phyloP scores from a whole-genome alignment of 2,888 invertebrate species.

The Ophion slaviceki region DNA sequence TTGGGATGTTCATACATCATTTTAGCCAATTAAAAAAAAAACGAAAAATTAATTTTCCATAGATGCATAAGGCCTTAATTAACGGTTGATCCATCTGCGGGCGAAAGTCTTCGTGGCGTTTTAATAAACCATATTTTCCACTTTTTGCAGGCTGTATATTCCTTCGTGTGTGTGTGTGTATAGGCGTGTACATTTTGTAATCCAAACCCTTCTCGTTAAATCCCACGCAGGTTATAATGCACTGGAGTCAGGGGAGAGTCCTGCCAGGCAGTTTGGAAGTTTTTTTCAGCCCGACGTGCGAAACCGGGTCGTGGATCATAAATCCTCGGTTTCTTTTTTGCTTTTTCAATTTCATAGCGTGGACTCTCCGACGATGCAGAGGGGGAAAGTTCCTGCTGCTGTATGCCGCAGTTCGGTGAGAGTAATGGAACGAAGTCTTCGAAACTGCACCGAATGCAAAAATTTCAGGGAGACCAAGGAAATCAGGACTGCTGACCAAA shows the following conservation, averaged over 20 bases:
- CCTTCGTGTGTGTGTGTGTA: background rate
- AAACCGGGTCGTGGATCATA: constrained; percentile 47
- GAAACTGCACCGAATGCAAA: constrained; percentile 75
- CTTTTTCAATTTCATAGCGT: constrained; percentile 70
- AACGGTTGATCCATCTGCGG: constrained; percentile 54
- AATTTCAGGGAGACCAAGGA: constrained; percentile 71
- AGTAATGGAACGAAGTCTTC: constrained; percentile 41
- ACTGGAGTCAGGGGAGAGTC: constrained; percentile 34
- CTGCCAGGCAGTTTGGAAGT: constrained; percentile 70
- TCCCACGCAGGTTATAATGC: constrained; percentile 56
- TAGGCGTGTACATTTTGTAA: constrained; percentile 35
- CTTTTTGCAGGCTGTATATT: constrained; percentile 21
- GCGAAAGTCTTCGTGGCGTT: constrained; percentile 67
- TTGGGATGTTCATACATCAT: no score
- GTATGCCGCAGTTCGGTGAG: constrained; percentile 21
- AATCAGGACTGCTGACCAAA: constrained; percentile 75
- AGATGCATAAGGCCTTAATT: background rate
- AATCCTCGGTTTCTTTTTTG: constrained; percentile 40
- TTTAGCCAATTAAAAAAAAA: no score
- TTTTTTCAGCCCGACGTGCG: constrained; percentile 71
- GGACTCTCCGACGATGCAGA: constrained; percentile 61
- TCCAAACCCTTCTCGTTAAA: constrained; percentile 45
- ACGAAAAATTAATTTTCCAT: no score
- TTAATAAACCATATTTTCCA: constrained; percentile 61
- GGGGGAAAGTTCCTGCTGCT: constrained; percentile 48